Percentiles rank a stretch among this genome's conserved stretches.
Conservation (phyloP, 2,113 vertebrate species). For the Montifringilla adamsi region DNA sequence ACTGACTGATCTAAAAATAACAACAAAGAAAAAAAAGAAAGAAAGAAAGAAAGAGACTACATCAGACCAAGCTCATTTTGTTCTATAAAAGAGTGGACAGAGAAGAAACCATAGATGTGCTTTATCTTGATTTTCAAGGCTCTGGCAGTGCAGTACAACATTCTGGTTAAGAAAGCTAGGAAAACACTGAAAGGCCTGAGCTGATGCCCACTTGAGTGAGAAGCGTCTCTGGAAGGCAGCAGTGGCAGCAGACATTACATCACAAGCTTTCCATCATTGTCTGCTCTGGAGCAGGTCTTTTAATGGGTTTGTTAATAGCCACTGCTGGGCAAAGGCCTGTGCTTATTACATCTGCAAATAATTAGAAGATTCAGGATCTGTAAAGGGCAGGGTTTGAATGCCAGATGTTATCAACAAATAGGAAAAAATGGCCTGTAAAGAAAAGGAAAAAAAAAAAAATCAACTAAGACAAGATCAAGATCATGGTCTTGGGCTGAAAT, state of each 20-base stretch:
- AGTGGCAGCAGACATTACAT: not conserved
- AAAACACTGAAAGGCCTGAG: not conserved
- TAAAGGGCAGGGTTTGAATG: not conserved
- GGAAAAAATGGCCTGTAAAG: not conserved
- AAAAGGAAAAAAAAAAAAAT: not conserved
- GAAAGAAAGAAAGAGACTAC: not conserved
- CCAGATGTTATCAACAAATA: not conserved
- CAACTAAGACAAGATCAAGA: not conserved
- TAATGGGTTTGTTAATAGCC: not conserved
- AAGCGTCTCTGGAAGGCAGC: not conserved
- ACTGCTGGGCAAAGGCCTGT: not conserved
- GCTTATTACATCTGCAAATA: not conserved
- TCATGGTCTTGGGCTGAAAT: not conserved
- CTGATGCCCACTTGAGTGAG: not conserved
- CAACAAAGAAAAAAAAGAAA: not conserved
- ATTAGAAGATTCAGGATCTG: not conserved
- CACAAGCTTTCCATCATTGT: not conserved
- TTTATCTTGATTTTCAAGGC: not conserved
- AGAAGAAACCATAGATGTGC: not conserved
- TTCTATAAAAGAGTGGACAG: not conserved
- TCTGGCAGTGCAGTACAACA: not conserved
- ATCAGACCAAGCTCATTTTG: not conserved
- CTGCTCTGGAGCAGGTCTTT: not conserved
- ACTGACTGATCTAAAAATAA: not conserved
- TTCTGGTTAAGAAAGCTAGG: not conserved